Base-by-base conservation (phyloP, 2,888 invertebrate genomes). In the Nycteola revayana region DNA sequence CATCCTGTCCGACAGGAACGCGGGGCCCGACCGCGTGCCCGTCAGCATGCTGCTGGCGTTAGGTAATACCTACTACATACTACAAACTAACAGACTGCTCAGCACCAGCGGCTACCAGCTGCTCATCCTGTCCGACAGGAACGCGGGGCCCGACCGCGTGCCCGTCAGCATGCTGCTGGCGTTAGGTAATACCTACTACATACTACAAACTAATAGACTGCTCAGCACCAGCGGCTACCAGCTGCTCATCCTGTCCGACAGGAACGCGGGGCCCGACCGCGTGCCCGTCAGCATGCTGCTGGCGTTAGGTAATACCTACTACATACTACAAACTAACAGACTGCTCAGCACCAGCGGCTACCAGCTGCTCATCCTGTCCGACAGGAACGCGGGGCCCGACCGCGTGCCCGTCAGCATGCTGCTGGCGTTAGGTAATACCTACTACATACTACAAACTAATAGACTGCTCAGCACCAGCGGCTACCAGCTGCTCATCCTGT, bases 121-220 rank as follows among this genome's bases (percentile, higher is more conserved):
- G 4, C 3, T 18, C 18, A 6, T 18, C 4, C 18, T 18, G 4
- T 5, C 4, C 18, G 18, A 18, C 18, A 18, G 18, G 18, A 6
- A 3, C 18, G 18, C 18, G 18, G 18, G 18, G 18, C 18, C 18
- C 4, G 4, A 18, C 4, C 18, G 18, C 18, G 18, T 93, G 9
- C 94, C 95, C 1, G 90, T 93, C 28, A 96, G 96, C 53, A 18
- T 18, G 18, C 18, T 18, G 6, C 18, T 18, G 18, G 18, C 18
- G 18, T 18, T 18, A 18, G 18, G 18, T 18, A 18, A 3, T n/a
- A n/a, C n/a, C n/a, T n/a, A n/a, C n/a, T n/a, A n/a, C 18, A 18
- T 18, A 18, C 18, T 18, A 6, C 6, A 18, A n/a, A n/a, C n/a
- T n/a, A n/a, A n/a, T n/a, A 6, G 18, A 6, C 3, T 3, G 18